Conservation (phyloP, 2,888 invertebrate species). For the Apeira syringaria region DNA sequence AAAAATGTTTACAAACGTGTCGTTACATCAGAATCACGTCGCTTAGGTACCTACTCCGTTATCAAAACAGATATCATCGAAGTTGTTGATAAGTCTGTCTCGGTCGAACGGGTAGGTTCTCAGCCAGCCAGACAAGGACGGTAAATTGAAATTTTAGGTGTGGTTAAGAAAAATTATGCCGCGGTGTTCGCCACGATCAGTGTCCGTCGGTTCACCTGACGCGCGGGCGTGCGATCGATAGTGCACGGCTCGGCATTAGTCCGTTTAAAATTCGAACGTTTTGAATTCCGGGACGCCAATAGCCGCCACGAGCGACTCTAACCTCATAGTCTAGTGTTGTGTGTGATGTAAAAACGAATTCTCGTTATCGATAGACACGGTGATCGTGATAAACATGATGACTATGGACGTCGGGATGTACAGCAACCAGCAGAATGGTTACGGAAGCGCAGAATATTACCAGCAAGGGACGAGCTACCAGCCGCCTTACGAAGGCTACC, state of each 20-base stretch:
- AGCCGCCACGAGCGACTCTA: conserved; percentile 36
- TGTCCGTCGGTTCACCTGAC: conserved; percentile 67
- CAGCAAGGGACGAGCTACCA: conserved; percentile 73
- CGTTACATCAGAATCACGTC: conserved; percentile 55
- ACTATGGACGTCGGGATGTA: conserved; percentile 93
- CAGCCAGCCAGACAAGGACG: conserved; percentile 55
- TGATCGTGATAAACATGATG: conserved; percentile 85
- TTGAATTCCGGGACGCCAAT: conserved; percentile 51
- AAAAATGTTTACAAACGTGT: conserved; percentile 41
- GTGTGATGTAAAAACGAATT: conserved; percentile 61
- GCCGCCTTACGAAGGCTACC: conserved; percentile 71
- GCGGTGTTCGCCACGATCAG: conserved; percentile 56
- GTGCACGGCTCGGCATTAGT: conserved; percentile 47
- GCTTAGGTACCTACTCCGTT: conserved; percentile 52
- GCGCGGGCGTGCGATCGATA: conserved; percentile 68
- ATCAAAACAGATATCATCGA: conserved; percentile 55
- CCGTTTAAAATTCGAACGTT: conserved; percentile 50
- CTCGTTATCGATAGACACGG: conserved; percentile 61
- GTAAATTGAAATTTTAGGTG: conserved; percentile 59
- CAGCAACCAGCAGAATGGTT: conserved; percentile 86
- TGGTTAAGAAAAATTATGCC: conserved; percentile 64
- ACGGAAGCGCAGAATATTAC: conserved; percentile 77
- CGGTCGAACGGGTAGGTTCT: conserved; percentile 36
- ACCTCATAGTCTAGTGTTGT: conserved; percentile 61
- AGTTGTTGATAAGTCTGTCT: conserved; percentile 53